phyloP scores from a whole-genome alignment of 1,140 invertebrate genomes.

The Monomorium pharaonis region DNA sequence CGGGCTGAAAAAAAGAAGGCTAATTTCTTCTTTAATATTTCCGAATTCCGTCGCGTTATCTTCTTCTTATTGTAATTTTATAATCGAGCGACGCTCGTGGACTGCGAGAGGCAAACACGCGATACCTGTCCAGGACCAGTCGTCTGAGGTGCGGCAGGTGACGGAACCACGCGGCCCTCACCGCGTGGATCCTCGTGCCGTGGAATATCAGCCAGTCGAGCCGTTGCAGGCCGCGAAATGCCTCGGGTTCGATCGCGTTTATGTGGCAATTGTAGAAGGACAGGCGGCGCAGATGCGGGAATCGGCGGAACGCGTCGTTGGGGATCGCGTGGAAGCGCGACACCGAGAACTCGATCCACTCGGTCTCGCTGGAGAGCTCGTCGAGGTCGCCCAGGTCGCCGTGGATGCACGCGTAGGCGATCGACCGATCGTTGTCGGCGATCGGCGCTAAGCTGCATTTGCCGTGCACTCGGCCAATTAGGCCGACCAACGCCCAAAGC shows the following conservation, averaged over 20 bases:
- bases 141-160: conserved; percentile 65
- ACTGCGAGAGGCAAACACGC: background rate
- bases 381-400: conserved; percentile 70
- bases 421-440: conserved; percentile 66
- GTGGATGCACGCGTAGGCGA: conserved; percentile 76
- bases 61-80: background rate
- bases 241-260: conserved; percentile 56
- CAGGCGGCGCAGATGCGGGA: conserved; percentile 63
- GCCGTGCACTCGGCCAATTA: conserved; percentile 67
- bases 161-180: conserved; percentile 66
- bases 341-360: conserved; percentile 79
- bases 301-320: conserved; percentile 69
- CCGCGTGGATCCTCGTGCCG: conserved; percentile 67
- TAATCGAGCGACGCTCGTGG: background rate
- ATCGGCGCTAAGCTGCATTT: conserved; percentile 73
- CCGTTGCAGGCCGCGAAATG: conserved; percentile 70
- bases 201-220: conserved; percentile 75
- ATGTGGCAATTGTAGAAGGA: conserved; percentile 78
- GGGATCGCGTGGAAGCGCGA: conserved; percentile 68
- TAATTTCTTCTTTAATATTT: background rate
- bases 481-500: conserved; percentile 70
- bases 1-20: background rate
- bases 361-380: conserved; percentile 68
- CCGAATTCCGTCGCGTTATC: too few species aligned
- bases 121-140: conserved; percentile 69